Percentiles rank a stretch among this genome's conserved stretches.
These are phyloP conservation scores for Myiozetetes cayanensis DNA, from an alignment of 2,113 vertebrate species.

Conservation along the genomic window DNA sequence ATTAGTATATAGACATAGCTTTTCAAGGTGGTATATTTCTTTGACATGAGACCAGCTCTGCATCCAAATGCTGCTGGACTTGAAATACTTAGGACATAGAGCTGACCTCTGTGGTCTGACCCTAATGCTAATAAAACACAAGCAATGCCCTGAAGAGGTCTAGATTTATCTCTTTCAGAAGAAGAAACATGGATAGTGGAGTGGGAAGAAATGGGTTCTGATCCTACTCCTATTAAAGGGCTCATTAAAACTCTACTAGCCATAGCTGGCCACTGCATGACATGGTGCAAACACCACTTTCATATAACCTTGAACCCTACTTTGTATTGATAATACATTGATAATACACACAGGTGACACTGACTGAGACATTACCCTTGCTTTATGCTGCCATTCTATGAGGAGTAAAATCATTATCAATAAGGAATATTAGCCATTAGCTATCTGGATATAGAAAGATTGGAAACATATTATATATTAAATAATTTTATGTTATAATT, in stretches of 20 bases:
- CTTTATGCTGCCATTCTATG: not conserved
- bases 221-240: not conserved
- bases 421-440: not conserved
- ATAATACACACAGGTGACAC: not conserved
- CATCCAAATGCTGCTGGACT: not conserved
- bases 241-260: not conserved
- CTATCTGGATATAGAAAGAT: not conserved
- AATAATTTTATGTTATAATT: not conserved
- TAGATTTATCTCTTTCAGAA: not conserved
- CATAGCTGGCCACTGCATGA: not conserved
- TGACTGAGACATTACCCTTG: not conserved
- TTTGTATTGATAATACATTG: not conserved
- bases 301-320: not conserved
- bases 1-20: not conserved
- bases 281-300: not conserved
- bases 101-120: not conserved
- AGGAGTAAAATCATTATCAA: conserved; percentile 18
- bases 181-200: not conserved
- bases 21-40: not conserved
- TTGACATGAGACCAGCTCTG: not conserved
- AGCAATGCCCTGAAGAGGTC: not conserved
- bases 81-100: not conserved
- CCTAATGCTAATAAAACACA: not conserved
- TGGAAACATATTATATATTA: not conserved
- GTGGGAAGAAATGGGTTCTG: not conserved